Evolutionary conservation across 2,888 invertebrate species (phyloP), one percentile per base, ranked within the genome.

Genomic region (Trichopria drosophilae): DNA sequence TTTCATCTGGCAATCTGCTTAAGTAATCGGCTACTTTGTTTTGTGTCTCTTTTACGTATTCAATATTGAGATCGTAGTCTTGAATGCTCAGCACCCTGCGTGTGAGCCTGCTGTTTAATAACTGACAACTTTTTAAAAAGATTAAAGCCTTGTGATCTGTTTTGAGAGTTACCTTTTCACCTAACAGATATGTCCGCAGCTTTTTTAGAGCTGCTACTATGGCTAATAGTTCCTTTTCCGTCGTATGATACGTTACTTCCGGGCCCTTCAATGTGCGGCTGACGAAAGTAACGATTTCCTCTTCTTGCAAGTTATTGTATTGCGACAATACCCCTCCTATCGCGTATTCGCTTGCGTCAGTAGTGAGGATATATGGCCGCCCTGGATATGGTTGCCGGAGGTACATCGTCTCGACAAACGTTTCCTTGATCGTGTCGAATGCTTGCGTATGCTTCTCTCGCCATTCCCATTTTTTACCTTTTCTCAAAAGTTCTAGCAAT

Each of bases 121-220:
- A 31, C 24, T 60, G 53, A 39, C 69, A 67, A 1, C 43, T 51
- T 26, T 51, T 50, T 15, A 69, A 15, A 37, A 68, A 70, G 0
- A 55, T 60, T 1, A 69, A 31, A 1, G 64, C 57, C 26, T 60
- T 60, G 42, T 67, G 66, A 29, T 69, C 68, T 0, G 64, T 66
- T n/a, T 54, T 36, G 3, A 68, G 53, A 0, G 52, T 49, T 1
- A 67, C 43, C n/a, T 47, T 16, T 0, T 41, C 41, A 0, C 65
- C 66, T 7, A 59, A 16, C 15, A 48, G 3, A 19, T 31, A 49
- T 5, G 48, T 40, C 4, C 39, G 28, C 9, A 52, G 52, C 18
- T 51, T 51, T 28, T 35, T 9, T 4, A 43, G 10, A 3, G 44
- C 37, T 49, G 52, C 54, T 2, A 55, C 47, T 0, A 52, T 32